phyloP scores from a whole-genome alignment of 2,113 vertebrate genomes.

The Pygoscelis antarcticus region DNA sequence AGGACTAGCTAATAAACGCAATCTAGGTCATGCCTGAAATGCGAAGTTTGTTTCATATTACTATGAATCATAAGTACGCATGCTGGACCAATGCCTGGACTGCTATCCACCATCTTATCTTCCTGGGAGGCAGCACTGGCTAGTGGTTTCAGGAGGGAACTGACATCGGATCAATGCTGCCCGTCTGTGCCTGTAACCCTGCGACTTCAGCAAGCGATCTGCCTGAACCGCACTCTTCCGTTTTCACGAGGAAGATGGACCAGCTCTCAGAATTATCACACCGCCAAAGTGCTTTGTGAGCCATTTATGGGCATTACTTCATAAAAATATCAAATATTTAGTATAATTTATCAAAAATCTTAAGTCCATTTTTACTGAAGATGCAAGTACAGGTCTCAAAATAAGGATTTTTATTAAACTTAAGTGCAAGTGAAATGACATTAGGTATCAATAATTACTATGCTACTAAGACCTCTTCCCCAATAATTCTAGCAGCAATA shows the following conservation, averaged over 20 bases:
- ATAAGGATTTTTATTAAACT: neutral
- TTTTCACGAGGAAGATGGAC: neutral
- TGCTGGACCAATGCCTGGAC: conserved; percentile 36
- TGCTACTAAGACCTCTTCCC: neutral
- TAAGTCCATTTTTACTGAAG: neutral
- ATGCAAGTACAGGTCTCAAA: neutral
- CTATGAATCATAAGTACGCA: neutral
- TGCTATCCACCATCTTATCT: conserved; percentile 6
- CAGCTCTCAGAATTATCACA: neutral
- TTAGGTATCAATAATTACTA: neutral
- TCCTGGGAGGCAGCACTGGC: conserved; percentile 10
- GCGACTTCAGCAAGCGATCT: neutral
- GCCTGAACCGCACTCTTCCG: neutral
- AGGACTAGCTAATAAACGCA: conserved; percentile 56
- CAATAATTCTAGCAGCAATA: neutral
- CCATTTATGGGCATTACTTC: neutral
- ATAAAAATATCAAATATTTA: neutral
- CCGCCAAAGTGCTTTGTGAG: neutral
- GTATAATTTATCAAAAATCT: neutral
- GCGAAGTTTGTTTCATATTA: neutral
- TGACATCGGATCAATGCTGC: neutral
- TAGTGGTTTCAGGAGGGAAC: neutral
- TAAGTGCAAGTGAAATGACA: neutral
- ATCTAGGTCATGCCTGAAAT: conserved; percentile 61
- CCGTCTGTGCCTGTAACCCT: neutral